Evolutionary conservation across 2,797 vertebrate species (phyloP).

Genomic region (Danionella dracula): DNA sequence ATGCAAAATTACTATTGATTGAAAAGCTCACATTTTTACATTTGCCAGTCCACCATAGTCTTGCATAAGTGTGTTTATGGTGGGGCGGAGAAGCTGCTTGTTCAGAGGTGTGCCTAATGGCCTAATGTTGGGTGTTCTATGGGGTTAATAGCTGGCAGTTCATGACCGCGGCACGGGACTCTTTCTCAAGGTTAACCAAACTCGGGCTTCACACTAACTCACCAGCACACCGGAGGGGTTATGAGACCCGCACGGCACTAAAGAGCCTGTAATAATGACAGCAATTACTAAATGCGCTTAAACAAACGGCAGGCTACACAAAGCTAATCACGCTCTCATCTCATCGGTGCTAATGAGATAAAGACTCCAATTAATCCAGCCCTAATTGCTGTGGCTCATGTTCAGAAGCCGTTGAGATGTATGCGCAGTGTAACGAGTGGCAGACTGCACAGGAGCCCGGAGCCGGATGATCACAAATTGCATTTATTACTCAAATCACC

Average conservation of each 20-base stretch:
- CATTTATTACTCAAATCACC: slow-evolving; percentile 38
- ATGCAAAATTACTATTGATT: too few relatives aligned
- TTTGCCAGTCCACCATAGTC: slow-evolving; percentile 12
- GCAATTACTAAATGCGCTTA: slow-evolving; percentile 98
- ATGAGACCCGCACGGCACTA: slow-evolving; percentile 87
- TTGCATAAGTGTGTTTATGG: slow-evolving; percentile 59
- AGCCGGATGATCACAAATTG: slow-evolving; percentile 34
- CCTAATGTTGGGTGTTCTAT: slow-evolving; percentile 55
- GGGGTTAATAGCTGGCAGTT: slow-evolving; percentile 61
- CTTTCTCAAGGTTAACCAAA: slow-evolving; percentile 88
- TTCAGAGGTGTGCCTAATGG: slow-evolving; percentile 43
- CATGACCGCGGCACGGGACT: slow-evolving; percentile 52
- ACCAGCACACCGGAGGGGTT: slow-evolving; percentile 89
- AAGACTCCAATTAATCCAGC: slow-evolving; percentile 99
- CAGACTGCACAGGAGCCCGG: slow-evolving; percentile 80
- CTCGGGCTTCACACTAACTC: slow-evolving; percentile 58
- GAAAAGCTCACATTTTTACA: too few relatives aligned
- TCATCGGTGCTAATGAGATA: slow-evolving; percentile 99
- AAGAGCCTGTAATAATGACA: slow-evolving; percentile 97
- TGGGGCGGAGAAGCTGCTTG: slow-evolving; percentile 52
- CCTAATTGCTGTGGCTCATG: slow-evolving; percentile 95
- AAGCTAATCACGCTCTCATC: slow-evolving; percentile 99
- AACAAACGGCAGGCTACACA: slow-evolving; percentile 94
- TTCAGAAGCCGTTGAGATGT: slow-evolving; percentile 93
- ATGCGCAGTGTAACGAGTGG: slow-evolving; percentile 87